Evolutionary conservation across 23 tunicate genomes (phyloP).

Genomic region (Pegea sp.): DNA sequence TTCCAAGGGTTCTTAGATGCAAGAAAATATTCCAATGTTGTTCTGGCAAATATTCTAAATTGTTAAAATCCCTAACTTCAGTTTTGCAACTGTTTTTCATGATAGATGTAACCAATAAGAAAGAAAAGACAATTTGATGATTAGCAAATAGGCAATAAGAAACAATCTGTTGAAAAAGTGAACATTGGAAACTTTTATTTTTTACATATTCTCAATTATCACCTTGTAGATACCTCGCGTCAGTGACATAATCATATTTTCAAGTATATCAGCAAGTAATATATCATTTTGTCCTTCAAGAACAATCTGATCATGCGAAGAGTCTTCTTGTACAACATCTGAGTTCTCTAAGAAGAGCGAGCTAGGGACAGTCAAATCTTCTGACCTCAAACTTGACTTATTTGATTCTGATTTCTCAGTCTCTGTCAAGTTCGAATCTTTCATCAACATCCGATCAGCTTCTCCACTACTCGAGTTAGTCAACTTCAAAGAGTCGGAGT

Average conservation of each 20-base stretch:
- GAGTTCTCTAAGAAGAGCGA: no score
- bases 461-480: no score
- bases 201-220: not conserved
- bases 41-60: no score
- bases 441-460: no score
- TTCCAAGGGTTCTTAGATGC: constrained; percentile 55
- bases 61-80: no score
- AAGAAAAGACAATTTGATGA: constrained; percentile 59
- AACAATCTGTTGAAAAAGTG: constrained; percentile 36
- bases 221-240: constrained; percentile 71
- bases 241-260: constrained; percentile 51
- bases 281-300: constrained; percentile 18
- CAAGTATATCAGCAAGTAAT: constrained; percentile 11
- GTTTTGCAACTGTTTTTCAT: no score
- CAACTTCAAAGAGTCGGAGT: no score
- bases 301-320: not conserved
- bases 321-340: constrained; percentile 1
- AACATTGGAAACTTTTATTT: not conserved
- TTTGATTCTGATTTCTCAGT: no score
- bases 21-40: constrained; percentile 62
- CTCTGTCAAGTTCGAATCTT: no score
- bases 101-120: constrained; percentile 58
- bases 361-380: no score
- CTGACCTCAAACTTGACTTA: no score
- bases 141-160: constrained; percentile 63